Base-by-base conservation (phyloP, 2,113 vertebrate genomes). In the Psittacus erithacus region DNA sequence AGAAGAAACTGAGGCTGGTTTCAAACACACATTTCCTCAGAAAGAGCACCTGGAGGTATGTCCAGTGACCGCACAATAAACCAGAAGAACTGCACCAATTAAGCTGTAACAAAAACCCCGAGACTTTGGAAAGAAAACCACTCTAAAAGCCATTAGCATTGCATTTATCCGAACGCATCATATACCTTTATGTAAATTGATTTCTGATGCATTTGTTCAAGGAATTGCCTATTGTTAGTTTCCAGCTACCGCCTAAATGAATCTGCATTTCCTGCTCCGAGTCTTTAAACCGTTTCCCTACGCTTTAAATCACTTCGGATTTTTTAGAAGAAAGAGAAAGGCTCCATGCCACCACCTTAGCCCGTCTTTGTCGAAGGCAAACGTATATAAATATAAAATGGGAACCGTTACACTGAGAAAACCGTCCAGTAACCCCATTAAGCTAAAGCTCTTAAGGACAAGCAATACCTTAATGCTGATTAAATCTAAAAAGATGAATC, bases 401-500 rank as follows among this genome's bases (percentile, higher is more conserved):
- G 97, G 97, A 97, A 98, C 98, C 96, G 97, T 95, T 97, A 98
- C 97, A 98, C 98, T 96, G 97, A 98, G 98, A 98, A 98, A 98
- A 98, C 98, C 98, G 98, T 99, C 99, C 98, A 98, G 98, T 98
- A 99, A 99, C 98, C 99, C 99, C 99, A 99, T 99, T 99, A 99
- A 95, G 99, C 97, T 98, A 98, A 98, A 99, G 98, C 99, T 99
- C 98, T 99, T 98, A 98, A 98, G 98, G 98, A 99, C 98, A 99
- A 99, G 99, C 98, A 99, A 98, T 98, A 99, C 98, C 98, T 98
- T 98, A 98, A 98, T 98, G 98, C 98, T 99, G 99, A 99, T 99
- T 99, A 99, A 98, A 99, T 99, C 99, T 99, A 98, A 99, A 98
- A 98, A 99, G 98, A 98, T 98, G 98, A 99, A 99, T 99, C 98